These are phyloP conservation scores for Ciconia boyciana DNA, from an alignment of 2,113 vertebrate genomes.

Conservation along the genomic window DNA sequence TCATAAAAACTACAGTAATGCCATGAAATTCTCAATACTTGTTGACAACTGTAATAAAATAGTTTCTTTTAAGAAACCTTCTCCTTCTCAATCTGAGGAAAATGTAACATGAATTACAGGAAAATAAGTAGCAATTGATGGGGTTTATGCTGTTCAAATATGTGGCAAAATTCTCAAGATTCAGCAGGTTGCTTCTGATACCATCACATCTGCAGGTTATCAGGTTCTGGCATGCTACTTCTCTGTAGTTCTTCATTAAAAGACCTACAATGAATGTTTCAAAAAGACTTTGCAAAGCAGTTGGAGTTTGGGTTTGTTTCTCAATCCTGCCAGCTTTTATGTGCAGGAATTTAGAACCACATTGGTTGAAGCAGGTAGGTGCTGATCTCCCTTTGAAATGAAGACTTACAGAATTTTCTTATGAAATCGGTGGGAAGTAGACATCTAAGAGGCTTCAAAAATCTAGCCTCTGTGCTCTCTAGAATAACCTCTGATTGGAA, in stretches of 20 bases:
- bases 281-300: not conserved
- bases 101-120: not conserved
- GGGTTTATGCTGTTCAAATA: not conserved
- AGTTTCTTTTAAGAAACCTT: not conserved
- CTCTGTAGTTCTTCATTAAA: constrained; percentile 37
- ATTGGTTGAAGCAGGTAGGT: not conserved
- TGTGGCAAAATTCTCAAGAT: not conserved
- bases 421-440: not conserved
- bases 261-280: constrained; percentile 6
- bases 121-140: not conserved
- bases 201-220: not conserved
- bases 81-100: not conserved
- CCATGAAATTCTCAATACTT: not conserved
- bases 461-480: not conserved
- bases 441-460: constrained; percentile 11
- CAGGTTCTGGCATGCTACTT: not conserved
- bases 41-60: not conserved
- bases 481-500: not conserved
- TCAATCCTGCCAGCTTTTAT: not conserved
- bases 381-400: constrained; percentile 7
- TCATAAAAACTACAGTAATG: not conserved
- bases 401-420: constrained; percentile 6
- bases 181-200: not conserved
- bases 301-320: not conserved
- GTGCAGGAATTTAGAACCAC: not conserved